Conservation (phyloP, 2,888 invertebrate genomes). For the Rapana venosa region DNA sequence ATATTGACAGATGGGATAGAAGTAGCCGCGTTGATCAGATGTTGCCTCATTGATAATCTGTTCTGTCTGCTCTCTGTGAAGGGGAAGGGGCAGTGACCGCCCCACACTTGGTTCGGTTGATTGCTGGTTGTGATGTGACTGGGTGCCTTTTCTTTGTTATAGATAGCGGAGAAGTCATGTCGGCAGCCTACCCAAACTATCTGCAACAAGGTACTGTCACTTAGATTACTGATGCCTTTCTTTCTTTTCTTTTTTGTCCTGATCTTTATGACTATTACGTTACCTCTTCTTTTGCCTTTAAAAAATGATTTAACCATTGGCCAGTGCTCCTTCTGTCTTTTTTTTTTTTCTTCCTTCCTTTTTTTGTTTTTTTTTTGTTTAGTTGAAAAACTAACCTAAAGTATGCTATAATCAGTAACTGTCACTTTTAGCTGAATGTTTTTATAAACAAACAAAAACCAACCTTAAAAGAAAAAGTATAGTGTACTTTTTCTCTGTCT, state of each 20-base stretch:
- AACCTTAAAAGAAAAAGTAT: too few relatives aligned
- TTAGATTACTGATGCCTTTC: background rate
- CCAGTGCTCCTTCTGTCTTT: background rate
- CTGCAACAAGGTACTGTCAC: conserved; percentile 36
- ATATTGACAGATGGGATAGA: too few relatives aligned
- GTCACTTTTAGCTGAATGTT: too few relatives aligned
- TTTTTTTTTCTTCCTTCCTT: background rate
- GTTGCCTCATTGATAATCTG: too few relatives aligned
- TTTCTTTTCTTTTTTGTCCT: background rate
- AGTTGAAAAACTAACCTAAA: background rate
- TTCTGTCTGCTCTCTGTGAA: too few relatives aligned
- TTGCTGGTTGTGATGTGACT: background rate
- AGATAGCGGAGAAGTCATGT: conserved; percentile 43
- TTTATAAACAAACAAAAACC: too few relatives aligned
- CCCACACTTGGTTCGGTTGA: background rate
- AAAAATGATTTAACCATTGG: background rate
- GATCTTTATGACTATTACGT: too few relatives aligned
- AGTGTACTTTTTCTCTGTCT: too few relatives aligned
- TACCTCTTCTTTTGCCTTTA: background rate
- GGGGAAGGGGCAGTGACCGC: too few relatives aligned
- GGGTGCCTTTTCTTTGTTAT: conserved; percentile 36
- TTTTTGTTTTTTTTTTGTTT: background rate
- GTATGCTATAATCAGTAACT: too few relatives aligned
- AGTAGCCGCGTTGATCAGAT: too few relatives aligned
- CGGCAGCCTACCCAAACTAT: conserved; percentile 40